Evolutionary conservation across 2,113 vertebrate species (phyloP), one percentile per base, ranked within the genome.

Genomic region (Osmerus mordax): DNA sequence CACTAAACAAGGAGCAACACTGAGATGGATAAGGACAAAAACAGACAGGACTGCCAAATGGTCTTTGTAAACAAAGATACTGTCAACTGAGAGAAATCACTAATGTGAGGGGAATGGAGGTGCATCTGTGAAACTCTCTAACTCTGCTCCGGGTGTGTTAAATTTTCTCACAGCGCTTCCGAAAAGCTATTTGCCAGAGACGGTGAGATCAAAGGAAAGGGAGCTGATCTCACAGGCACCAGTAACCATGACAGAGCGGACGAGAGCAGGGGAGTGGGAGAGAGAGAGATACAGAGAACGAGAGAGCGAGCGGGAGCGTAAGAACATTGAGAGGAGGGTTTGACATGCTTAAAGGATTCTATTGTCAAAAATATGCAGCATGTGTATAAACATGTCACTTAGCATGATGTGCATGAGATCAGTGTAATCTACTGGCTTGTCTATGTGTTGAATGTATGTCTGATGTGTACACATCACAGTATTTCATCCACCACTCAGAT

Each of bases 181-280:
- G 73, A 78, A 83, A 78, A 78, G 63, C 77, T 63, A 75, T 87
- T 86, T 83, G 73, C 77, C 78, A 74, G 71, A 72, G 63, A 78
- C 58, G 32, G 64, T 70, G 71, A 81, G 82, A 88, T 89, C 84
- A 86, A 86, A 86, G 78, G 76, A 73, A 77, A 82, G 55, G 54
- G 58, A 25, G 60, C 41, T 66, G 73, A 81, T 78, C 73, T 72
- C 77, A 76, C 76, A 74, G 69, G 80, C 73, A 81, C 78, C 85
- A 78, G 73, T 76, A 81, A 71, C 71, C 41, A 21, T 16, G 28
- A 75, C 65, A 79, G 16, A 53, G 71, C 76, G 76, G 64, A 82
- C 64, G 61, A 51, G 54, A 81, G 82, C 66, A 75, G 77, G 65
- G 65, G 78, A 79, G 64, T 59, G 68, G 75, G 61, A 11, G 47